These are phyloP conservation scores for Mactra quadrangularis DNA, from an alignment of 1,140 invertebrate genomes.

Conservation along the genomic window DNA sequence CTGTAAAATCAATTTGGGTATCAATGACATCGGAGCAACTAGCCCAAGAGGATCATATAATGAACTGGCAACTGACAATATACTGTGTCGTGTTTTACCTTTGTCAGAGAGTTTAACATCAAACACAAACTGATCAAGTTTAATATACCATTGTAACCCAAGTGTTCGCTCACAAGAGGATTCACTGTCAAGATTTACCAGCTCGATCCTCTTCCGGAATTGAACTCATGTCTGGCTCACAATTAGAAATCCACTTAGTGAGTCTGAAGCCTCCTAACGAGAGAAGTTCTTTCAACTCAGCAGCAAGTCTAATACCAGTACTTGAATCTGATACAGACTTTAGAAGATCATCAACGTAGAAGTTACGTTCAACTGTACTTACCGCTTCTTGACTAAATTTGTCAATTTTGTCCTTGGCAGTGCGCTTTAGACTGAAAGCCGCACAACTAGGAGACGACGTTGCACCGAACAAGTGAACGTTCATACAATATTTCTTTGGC, in stretches of 20 bases:
- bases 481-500: too few species aligned
- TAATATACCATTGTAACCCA: background rate
- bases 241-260: slow-evolving; percentile 6
- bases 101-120: background rate
- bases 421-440: background rate
- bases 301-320: background rate
- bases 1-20: background rate
- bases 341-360: background rate
- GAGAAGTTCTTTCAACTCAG: background rate
- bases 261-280: slow-evolving; percentile 13
- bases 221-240: background rate
- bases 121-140: background rate
- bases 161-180: background rate
- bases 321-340: background rate
- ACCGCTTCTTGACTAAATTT: background rate
- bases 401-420: background rate
- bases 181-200: background rate
- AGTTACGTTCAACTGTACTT: background rate
- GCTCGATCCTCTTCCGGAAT: background rate
- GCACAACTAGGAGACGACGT: too few species aligned
- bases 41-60: slow-evolving; percentile 6
- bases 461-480: too few species aligned
- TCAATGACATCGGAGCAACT: background rate
- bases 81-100: background rate
- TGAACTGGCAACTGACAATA: too few species aligned